Evolutionary conservation across 1,140 invertebrate species (phyloP), one percentile per base, ranked within the genome.

Genomic region (Drosophila baimaii): DNA sequence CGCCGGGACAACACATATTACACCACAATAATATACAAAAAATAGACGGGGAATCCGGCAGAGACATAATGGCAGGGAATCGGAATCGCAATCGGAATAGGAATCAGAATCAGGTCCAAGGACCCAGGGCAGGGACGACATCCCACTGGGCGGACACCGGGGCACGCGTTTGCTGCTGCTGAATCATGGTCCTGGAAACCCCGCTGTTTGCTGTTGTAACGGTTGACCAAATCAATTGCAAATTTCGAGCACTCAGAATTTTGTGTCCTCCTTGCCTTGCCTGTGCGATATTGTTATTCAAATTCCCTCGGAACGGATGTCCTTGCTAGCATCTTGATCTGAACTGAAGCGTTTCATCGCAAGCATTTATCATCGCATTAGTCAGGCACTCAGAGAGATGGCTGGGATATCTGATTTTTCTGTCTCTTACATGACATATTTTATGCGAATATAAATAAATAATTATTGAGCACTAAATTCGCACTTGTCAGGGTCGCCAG

Each of bases 281-380:
- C 19, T 52, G 19, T 3, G 13, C n/a, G 63, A 83, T 83, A 85
- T 88, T 88, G 73, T 89, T 89, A 88, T 88, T 88, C 77, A 89
- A 88, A 88, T 88, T 70, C 35, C 58, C 52, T 43, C 12, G 43
- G 27, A 56, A 66, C 79, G 83, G 79, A 85, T 76, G 49, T 88
- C 82, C 82, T 76, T 44, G 58, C 47, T 23, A 49, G 15, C 33
- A 51, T 52, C 59, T 44, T 49, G 21, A 79, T 51, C 72, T 44
- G 55, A 77, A 85, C 29, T 61, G 78, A 73, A 76, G 79, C 82
- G 82, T 81, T 84, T 84, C 84, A 89, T 89, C 73, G 62, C 84
- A 88, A 88, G 43, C 80, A 88, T 88, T 88, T 88, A 80, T 88
- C 83, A 88, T 84, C 68, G 65, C 69, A 88, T 88, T 89, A 83